These are phyloP conservation scores for Carabus problematicus DNA, from an alignment of 2,888 invertebrate species.

Conservation along the genomic window DNA sequence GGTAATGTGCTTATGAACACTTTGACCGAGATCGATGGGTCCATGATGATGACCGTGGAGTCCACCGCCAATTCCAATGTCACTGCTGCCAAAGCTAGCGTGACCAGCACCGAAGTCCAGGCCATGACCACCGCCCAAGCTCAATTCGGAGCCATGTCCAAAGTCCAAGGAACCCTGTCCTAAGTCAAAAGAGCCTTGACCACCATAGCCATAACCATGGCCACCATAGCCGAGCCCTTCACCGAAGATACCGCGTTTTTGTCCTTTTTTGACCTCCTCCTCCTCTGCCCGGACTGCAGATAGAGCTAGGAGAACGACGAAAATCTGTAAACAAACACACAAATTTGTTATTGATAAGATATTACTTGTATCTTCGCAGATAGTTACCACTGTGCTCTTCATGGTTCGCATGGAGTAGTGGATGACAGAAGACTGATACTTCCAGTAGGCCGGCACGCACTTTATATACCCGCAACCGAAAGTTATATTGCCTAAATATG, in stretches of 20 bases:
- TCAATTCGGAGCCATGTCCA: conserved; percentile 6
- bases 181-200: conserved; percentile 6
- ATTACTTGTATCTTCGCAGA: too few relatives aligned
- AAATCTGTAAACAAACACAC: conserved; percentile 59
- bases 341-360: too few relatives aligned
- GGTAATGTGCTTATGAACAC: conserved; percentile 57
- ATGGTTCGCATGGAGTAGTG: background rate
- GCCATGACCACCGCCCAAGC: conserved; percentile 44
- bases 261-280: conserved; percentile 55
- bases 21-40: conserved; percentile 42
- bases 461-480: conserved; percentile 28
- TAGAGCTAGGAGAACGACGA: conserved; percentile 58
- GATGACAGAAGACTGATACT: conserved; percentile 21
- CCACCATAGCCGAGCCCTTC: too few relatives aligned
- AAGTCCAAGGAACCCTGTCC: conserved; percentile 12
- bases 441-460: conserved; percentile 4
- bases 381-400: too few relatives aligned
- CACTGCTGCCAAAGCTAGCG: conserved; percentile 37
- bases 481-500: conserved; percentile 33
- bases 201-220: conserved; percentile 49
- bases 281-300: conserved; percentile 56
- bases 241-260: conserved; percentile 60
- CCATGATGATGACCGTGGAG: conserved; percentile 45
- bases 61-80: conserved; percentile 42
- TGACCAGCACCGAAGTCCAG: conserved; percentile 42